Percentiles rank a stretch among this genome's conserved stretches.
These are phyloP conservation scores for Dryomyza anilis DNA, from an alignment of 2,888 invertebrate species.

Conservation along the genomic window DNA sequence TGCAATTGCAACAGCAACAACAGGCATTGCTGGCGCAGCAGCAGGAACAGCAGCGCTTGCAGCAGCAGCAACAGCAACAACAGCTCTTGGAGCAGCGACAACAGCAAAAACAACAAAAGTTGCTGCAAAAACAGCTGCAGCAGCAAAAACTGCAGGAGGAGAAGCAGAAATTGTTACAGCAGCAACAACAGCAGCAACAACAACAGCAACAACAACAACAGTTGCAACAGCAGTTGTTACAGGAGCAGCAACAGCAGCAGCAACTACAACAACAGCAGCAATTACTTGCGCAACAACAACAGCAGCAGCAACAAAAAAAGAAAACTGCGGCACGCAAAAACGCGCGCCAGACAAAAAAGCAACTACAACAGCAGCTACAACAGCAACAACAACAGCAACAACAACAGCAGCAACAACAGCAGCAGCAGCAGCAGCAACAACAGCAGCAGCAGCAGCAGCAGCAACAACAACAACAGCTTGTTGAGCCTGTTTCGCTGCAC, in stretches of 20 bases:
- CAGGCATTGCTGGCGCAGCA: constrained; percentile 27
- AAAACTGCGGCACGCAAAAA: constrained; percentile 22
- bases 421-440: constrained; percentile 28
- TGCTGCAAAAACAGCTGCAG: constrained; percentile 41
- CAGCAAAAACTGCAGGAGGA: constrained; percentile 32
- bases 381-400: constrained; percentile 31
- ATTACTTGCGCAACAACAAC: constrained; percentile 31
- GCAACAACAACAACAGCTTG: constrained; percentile 30
- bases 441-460: constrained; percentile 29
- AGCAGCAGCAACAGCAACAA: constrained; percentile 26
- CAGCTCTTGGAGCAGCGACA: constrained; percentile 37
- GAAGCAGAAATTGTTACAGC: constrained; percentile 30
- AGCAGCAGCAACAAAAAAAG: constrained; percentile 30
- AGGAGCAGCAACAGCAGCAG: constrained; percentile 29
- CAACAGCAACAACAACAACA: constrained; percentile 38
- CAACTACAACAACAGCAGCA: constrained; percentile 34
- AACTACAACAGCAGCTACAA: constrained; percentile 37
- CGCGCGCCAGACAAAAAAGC: too few relatives aligned
- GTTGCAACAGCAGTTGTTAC: background rate
- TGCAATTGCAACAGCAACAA: constrained; percentile 29
- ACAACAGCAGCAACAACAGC: constrained; percentile 31
- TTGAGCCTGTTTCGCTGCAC: constrained; percentile 26
- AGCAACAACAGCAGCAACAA: constrained; percentile 31
- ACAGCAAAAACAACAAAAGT: constrained; percentile 38
- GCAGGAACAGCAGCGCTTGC: constrained; percentile 32